A percentile compares a stretch with the other conserved stretches of the same genome.
Evolutionary conservation across 2,888 invertebrate genomes (phyloP).

Genomic region (Nysson spinosus): DNA sequence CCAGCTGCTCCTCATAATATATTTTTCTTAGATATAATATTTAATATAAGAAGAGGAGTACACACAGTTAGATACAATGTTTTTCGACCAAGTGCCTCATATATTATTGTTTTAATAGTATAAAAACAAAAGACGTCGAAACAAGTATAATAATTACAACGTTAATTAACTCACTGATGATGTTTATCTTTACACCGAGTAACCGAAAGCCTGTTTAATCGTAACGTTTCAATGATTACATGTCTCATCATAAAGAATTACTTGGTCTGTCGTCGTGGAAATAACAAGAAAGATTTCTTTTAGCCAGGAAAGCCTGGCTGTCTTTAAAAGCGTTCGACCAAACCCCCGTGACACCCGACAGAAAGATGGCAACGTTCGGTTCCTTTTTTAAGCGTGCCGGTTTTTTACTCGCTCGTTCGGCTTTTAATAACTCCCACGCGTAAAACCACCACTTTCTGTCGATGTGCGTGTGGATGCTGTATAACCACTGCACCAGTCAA

Average conservation of each 20-base stretch:
- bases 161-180: too few relatives aligned
- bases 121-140: too few relatives aligned
- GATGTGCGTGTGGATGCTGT: constrained; percentile 40
- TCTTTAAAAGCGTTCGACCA: constrained; percentile 29
- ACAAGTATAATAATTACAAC: too few relatives aligned
- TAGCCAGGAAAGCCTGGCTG: constrained; percentile 6
- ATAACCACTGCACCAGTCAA: constrained; percentile 68
- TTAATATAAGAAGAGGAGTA: too few relatives aligned
- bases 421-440: constrained; percentile 70
- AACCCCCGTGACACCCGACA: constrained; percentile 47
- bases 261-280: neutral
- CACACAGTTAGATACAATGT: too few relatives aligned
- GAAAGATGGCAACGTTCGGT: constrained; percentile 47
- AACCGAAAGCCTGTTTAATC: neutral
- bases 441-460: constrained; percentile 43
- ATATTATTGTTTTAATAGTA: too few relatives aligned
- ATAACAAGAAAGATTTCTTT: constrained; percentile 18
- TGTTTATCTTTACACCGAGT: too few relatives aligned
- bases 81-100: too few relatives aligned
- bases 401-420: constrained; percentile 61
- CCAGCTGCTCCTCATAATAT: too few relatives aligned
- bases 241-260: constrained; percentile 2
- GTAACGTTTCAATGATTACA: constrained; percentile 35
- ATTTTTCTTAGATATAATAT: too few relatives aligned
- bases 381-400: constrained; percentile 52